Base-by-base conservation (phyloP, 2,888 invertebrate genomes). In the Pelosia muscerda region DNA sequence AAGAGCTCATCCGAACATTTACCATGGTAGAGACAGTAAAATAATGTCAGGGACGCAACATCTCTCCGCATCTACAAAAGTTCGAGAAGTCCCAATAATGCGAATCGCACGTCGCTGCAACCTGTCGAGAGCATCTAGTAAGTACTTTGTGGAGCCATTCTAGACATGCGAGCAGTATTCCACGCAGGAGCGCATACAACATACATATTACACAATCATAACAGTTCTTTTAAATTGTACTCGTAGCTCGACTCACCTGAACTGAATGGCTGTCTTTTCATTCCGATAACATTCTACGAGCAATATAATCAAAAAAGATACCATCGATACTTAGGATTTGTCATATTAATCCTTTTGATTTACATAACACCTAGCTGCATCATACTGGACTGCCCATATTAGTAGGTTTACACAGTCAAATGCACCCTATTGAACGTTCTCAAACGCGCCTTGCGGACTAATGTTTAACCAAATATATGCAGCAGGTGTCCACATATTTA, bases 401-500 rank as follows among this genome's bases (percentile, higher is more conserved):
- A 93, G 92, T 92, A 90, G 89, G 91, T 92, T 92, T 91, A 92
- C 92, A 89, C 89, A 91, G 89, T 84, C 89, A 88, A 91, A 90
- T 89, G 90, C 91, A 89, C 90, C 90, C 87, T 85, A 86, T 86
- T 86, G 88, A 90, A 87, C 88, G 87, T 89, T 88, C 92, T 87
- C 90, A 89, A 91, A 92, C 89, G 90, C 81, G 87, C 83, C 87
- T 86, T 85, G 83, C 82, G 84, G 84, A 81, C 85, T 85, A 81
- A 86, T 86, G 84, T 84, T 86, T 83, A 86, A 81, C 89, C 90
- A 92, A 94, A 93, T 92, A 90, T 93, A 94, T 94, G 92, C 94
- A 91, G 92, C 94, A 94, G 94, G 94, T 95, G 94, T 93, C 91
- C 89, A 86, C 87, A 77, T 91, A 94, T 95, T 94, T 91, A 93